Conservation (phyloP, 2,113 vertebrate species). For the Mionectes macconnelli region DNA sequence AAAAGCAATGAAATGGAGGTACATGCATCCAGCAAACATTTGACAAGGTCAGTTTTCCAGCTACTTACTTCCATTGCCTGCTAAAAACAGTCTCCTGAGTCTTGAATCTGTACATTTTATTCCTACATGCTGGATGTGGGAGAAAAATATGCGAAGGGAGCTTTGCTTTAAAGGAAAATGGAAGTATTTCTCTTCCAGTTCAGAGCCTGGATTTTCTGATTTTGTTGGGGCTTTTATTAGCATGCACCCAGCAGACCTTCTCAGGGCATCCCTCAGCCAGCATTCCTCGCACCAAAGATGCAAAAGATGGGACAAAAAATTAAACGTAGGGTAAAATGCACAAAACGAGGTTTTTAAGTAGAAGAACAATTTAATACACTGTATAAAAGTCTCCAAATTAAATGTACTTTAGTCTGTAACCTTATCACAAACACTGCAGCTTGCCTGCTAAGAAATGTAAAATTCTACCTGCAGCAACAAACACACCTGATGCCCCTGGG, state of each 20-base stretch:
- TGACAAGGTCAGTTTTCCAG: slow-evolving; percentile 86
- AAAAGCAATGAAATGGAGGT: slow-evolving; percentile 99
- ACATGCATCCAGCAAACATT: slow-evolving; percentile 95
- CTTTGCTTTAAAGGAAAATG: not conserved
- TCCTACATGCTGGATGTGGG: not conserved
- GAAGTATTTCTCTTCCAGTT: not conserved
- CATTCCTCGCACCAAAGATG: not conserved
- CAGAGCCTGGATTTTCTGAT: not conserved
- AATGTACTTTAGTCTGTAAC: not conserved
- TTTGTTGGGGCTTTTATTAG: not conserved
- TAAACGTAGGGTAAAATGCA: not conserved
- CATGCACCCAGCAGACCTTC: not conserved
- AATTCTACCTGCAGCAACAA: rapidly evolving
- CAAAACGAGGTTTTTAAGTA: not conserved
- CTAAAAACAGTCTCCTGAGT: not conserved
- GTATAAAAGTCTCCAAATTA: not conserved
- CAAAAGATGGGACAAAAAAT: not conserved
- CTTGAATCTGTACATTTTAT: not conserved
- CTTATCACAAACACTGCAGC: not conserved
- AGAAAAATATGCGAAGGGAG: not conserved
- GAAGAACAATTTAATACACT: not conserved
- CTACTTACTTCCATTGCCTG: not conserved
- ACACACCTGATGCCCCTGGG: not conserved
- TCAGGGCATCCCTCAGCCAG: not conserved
- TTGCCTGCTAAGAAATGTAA: not conserved